These are phyloP conservation scores for Helarctos malayanus DNA, from an alignment of 2,797 vertebrate genomes.

Conservation along the genomic window DNA sequence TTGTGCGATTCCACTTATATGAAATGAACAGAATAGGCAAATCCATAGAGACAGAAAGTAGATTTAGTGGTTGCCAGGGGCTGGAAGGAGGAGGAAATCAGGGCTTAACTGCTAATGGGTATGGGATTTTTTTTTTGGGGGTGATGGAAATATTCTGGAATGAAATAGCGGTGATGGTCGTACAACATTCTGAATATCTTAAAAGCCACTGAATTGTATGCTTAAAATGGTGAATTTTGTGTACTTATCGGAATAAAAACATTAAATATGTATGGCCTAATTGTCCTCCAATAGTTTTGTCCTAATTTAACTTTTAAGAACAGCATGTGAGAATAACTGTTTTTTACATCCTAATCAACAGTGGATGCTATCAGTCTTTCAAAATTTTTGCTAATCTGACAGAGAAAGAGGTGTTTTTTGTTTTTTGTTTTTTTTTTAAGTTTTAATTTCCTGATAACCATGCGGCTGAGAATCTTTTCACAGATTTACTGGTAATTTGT, in stretches of 20 bases:
- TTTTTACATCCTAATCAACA: background rate
- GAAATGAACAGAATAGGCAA: background rate
- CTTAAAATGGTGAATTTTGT: background rate
- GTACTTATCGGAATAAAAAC: background rate
- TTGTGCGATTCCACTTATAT: background rate
- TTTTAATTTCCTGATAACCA: background rate
- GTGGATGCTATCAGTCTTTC: background rate
- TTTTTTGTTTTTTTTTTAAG: background rate
- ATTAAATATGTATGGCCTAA: background rate
- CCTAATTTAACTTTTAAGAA: conserved; percentile 44
- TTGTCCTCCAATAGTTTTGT: background rate
- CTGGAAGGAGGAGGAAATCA: background rate
- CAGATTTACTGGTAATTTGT: conserved; percentile 1
- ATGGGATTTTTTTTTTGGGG: background rate
- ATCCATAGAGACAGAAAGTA: background rate
- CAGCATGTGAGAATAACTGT: background rate
- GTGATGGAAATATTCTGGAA: background rate
- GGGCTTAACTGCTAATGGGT: background rate
- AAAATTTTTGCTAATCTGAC: conserved; percentile 43
- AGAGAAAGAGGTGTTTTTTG: background rate
- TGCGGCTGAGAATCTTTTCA: background rate
- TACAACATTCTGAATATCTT: background rate
- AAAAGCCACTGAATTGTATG: background rate
- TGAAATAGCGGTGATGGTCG: background rate
- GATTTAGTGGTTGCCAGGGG: background rate